Percentiles rank a stretch among this genome's conserved stretches.
These are phyloP conservation scores for Epinephelus moara DNA, from an alignment of 2,113 vertebrate genomes.

Conservation along the genomic window DNA sequence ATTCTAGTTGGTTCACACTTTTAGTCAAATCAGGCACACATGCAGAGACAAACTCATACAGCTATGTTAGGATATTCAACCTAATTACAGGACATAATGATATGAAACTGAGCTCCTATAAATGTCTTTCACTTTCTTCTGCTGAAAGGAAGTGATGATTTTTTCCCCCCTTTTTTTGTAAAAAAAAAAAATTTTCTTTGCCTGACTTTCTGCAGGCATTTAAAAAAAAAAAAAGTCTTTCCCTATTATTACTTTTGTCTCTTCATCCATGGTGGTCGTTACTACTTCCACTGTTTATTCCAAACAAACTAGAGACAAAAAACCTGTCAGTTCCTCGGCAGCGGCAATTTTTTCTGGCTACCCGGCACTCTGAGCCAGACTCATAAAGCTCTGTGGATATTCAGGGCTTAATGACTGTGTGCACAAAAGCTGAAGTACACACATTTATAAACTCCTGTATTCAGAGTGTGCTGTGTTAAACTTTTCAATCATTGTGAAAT, in stretches of 20 bases:
- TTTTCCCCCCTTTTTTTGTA: neutral
- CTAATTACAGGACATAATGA: constrained; percentile 69
- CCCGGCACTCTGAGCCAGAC: constrained; percentile 8
- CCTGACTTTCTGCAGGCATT: neutral
- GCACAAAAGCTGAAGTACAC: neutral
- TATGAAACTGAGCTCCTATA: constrained; percentile 57
- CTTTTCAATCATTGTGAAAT: constrained; percentile 12
- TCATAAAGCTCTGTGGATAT: neutral
- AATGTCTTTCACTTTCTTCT: constrained; percentile 53
- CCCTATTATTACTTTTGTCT: neutral
- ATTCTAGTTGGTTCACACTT: neutral
- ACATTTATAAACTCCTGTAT: constrained; percentile 9
- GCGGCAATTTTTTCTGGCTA: neutral
- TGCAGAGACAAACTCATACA: constrained; percentile 11
- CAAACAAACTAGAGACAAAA: constrained; percentile 20
- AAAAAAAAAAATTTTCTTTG: neutral
- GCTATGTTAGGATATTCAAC: constrained; percentile 57
- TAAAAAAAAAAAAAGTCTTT: neutral
- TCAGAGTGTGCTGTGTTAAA: neutral
- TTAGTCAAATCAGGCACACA: neutral
- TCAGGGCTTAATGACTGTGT: constrained; percentile 6
- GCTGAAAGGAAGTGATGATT: constrained; percentile 16
- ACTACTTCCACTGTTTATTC: constrained; percentile 5
- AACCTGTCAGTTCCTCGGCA: constrained; percentile 9
- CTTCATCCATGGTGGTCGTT: neutral